A percentile compares a stretch with the other conserved stretches of the same genome.
These are phyloP conservation scores for Plagodis dolabraria DNA, from an alignment of 2,888 invertebrate species.

Conservation along the genomic window DNA sequence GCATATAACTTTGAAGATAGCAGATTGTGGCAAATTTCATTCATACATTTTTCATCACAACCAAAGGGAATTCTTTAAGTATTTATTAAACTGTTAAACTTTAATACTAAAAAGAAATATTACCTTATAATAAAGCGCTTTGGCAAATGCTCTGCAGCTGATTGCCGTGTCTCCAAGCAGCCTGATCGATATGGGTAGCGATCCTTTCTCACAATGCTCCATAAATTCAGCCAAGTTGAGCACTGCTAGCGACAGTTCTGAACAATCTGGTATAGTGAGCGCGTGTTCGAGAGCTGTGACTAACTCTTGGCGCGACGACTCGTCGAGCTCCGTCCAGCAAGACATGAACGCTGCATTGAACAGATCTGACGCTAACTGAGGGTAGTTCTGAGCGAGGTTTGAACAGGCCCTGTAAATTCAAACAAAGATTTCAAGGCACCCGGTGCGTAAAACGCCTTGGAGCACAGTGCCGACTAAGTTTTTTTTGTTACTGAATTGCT, in stretches of 20 bases:
- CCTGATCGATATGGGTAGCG: constrained; percentile 94
- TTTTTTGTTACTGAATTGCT: too few relatives aligned
- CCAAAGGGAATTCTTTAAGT: too few relatives aligned
- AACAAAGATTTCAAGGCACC: background rate
- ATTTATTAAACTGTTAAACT: too few relatives aligned
- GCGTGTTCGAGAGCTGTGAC: constrained; percentile 94
- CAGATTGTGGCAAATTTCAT: too few relatives aligned
- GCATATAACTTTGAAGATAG: too few relatives aligned
- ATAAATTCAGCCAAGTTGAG: constrained; percentile 99
- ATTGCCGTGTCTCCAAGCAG: constrained; percentile 97
- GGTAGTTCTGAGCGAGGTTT: constrained; percentile 95
- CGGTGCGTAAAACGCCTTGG: too few relatives aligned
- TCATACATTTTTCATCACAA: too few relatives aligned
- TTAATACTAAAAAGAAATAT: constrained; percentile 7
- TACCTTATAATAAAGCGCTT: constrained; percentile 86
- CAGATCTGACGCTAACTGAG: constrained; percentile 95
- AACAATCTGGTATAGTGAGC: constrained; percentile 94
- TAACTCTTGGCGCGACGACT: constrained; percentile 92
- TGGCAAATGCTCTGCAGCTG: constrained; percentile 92
- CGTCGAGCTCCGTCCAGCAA: constrained; percentile 98
- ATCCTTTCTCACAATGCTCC: constrained; percentile 99
- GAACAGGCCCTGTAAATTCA: constrained; percentile 90
- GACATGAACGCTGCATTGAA: constrained; percentile 99
- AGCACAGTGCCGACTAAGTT: too few relatives aligned
- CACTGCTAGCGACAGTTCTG: constrained; percentile 97